Percentiles rank a stretch among this genome's conserved stretches.
phyloP scores from a whole-genome alignment of 2,797 vertebrate species.

The Pseudomugil tenellus region DNA sequence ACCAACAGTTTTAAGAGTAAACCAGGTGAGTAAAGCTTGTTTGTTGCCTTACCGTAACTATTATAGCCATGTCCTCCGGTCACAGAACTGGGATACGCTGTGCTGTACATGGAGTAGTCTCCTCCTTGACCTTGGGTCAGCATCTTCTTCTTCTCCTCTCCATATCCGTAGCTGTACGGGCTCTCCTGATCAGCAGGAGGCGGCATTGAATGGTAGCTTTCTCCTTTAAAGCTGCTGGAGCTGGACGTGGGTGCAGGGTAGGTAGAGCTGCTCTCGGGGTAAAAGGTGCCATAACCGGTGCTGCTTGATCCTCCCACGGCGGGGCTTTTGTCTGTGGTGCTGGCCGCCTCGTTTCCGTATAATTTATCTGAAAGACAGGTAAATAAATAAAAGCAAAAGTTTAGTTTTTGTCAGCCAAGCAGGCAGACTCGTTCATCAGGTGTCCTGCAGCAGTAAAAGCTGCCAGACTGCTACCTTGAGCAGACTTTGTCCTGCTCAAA shows the following conservation, averaged over 20 bases:
- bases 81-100: slow-evolving; percentile 79
- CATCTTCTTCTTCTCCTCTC: slow-evolving; percentile 82
- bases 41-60: slow-evolving; percentile 64
- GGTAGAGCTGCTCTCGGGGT: slow-evolving; percentile 62
- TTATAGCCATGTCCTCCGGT: slow-evolving; percentile 71
- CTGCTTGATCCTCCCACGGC: not conserved
- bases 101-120: slow-evolving; percentile 80
- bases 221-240: slow-evolving; percentile 16
- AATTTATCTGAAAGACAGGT: slow-evolving; percentile 60
- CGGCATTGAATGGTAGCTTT: slow-evolving; percentile 77
- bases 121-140: slow-evolving; percentile 70
- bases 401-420: not conserved
- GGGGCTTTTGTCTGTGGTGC: not conserved
- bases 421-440: not conserved
- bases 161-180: slow-evolving; percentile 82
- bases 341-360: slow-evolving; percentile 40
- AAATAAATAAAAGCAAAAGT: not conserved
- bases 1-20: not conserved
- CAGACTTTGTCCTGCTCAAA: no score
- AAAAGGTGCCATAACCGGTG: slow-evolving; percentile 72
- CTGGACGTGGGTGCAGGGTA: slow-evolving; percentile 47
- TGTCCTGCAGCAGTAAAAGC: no score
- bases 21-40: not conserved
- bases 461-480: no score
- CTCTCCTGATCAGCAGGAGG: slow-evolving; percentile 79